Evolutionary conservation across 2,113 vertebrate species (phyloP).

Genomic region (Galeopterus variegatus): DNA sequence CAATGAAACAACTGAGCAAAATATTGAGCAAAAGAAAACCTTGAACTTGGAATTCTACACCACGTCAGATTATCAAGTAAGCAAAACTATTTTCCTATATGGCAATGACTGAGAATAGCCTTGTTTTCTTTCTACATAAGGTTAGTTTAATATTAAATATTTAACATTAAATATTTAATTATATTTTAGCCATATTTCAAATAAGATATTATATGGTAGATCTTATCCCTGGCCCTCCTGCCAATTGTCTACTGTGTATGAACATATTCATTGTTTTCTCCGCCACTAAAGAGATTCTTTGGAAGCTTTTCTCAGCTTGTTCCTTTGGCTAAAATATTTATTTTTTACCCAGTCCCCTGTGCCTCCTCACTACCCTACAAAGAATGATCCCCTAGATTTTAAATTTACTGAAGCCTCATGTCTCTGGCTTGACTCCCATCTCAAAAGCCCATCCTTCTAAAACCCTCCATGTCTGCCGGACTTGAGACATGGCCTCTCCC

Average conservation of each 20-base stretch:
- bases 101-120: neutral
- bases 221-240: neutral
- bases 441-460: neutral
- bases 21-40: neutral
- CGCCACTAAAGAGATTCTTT: neutral
- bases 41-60: neutral
- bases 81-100: neutral
- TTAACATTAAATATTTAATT: neutral
- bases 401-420: neutral
- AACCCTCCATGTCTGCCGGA: neutral
- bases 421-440: neutral
- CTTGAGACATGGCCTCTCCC: constrained; percentile 36
- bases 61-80: neutral
- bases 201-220: neutral
- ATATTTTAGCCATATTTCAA: constrained; percentile 4
- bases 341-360: neutral
- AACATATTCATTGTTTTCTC: neutral
- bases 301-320: neutral
- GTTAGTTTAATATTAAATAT: constrained; percentile 4
- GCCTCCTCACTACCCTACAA: neutral
- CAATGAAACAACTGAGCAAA: neutral
- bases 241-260: neutral
- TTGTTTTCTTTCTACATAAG: neutral
- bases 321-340: neutral
- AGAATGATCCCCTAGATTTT: neutral